A percentile compares a stretch with the other conserved stretches of the same genome.
Conservation (phyloP, 2,797 vertebrate genomes). For the Echeneis naucrates region DNA sequence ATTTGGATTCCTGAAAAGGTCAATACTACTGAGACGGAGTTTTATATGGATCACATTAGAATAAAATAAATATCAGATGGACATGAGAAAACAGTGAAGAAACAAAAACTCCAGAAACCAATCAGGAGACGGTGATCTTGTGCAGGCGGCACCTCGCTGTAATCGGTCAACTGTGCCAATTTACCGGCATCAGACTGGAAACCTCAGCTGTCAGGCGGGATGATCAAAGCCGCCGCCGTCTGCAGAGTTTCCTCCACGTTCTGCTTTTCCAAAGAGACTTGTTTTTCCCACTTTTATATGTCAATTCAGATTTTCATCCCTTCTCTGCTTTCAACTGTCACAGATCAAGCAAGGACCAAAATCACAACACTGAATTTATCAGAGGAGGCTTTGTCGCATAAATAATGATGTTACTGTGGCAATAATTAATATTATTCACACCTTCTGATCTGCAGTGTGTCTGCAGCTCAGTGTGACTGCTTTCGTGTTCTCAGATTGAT, state of each 20-base stretch:
- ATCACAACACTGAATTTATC: slow-evolving; percentile 41
- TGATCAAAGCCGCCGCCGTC: slow-evolving; percentile 76
- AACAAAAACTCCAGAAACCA: slow-evolving; percentile 19
- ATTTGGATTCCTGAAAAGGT: background rate
- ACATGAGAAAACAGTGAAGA: slow-evolving; percentile 18
- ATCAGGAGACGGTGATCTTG: slow-evolving; percentile 34
- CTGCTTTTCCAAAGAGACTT: slow-evolving; percentile 64
- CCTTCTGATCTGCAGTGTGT: slow-evolving; percentile 23
- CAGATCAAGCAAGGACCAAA: slow-evolving; percentile 61
- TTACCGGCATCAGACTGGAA: slow-evolving; percentile 66
- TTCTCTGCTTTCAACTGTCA: slow-evolving; percentile 61
- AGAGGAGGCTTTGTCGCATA: slow-evolving; percentile 60
- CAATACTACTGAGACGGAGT: background rate
- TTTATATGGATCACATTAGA: background rate
- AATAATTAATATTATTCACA: slow-evolving; percentile 60
- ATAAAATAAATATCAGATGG: background rate
- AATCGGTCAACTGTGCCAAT: slow-evolving; percentile 68
- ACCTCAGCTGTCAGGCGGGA: slow-evolving; percentile 66
- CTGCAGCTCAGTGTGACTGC: slow-evolving; percentile 9
- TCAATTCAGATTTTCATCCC: slow-evolving; percentile 58
- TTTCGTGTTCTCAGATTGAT: slow-evolving; percentile 23
- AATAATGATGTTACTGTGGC: slow-evolving; percentile 58
- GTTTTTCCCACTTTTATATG: slow-evolving; percentile 79
- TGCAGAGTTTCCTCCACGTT: slow-evolving; percentile 68
- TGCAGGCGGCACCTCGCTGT: slow-evolving; percentile 39